Evolutionary conservation across 2,797 vertebrate species (phyloP), one percentile per base, ranked within the genome.

Genomic region (Ptychadena robeensis): DNA sequence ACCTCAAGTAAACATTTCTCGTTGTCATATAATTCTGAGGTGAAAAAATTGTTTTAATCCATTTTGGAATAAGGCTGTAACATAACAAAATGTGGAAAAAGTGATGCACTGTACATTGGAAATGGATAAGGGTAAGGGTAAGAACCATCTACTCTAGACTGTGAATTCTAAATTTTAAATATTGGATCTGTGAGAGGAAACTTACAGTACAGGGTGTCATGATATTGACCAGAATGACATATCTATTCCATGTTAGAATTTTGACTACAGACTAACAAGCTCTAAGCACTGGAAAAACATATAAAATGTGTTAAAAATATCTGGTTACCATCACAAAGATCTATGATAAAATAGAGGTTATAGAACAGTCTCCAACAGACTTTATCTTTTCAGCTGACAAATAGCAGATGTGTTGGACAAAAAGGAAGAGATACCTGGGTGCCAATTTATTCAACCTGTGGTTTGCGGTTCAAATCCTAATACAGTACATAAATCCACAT

Each of bases 381-480:
- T 25, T 61, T 61, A 61, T 61, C 59, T 25, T 11, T 61, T 61
- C 59, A 28, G 59, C 59, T 61, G 59, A 61, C n/a, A 28, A 28
- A 61, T 28, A 61, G 59, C 59, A 61, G 59, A 61, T 61, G 59
- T 61, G 9, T 61, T 61, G 59, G 59, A 61, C 59, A 61, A 61
- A 28, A 10, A 28, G 59, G 28, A 61, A 61, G 57, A 27, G 27
- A 61, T 61, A 61, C 59, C 59, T 61, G 59, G n/a, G n/a, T 61
- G 59, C 59, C 59, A 61, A 61, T 61, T 61, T 61, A 25, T 61
- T 61, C 59, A 61, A 61, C 59, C 59, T 61, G 59, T 28, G 59
- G 59, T 28, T 61, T 61, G 59, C 27, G 59, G 59, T 61, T 61
- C 9, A 14, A 61, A 25, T 61, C 10, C 10, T 27, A 61, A 61